These are phyloP conservation scores for Python bivittatus DNA, from an alignment of 2,113 vertebrate species.

Conservation along the genomic window DNA sequence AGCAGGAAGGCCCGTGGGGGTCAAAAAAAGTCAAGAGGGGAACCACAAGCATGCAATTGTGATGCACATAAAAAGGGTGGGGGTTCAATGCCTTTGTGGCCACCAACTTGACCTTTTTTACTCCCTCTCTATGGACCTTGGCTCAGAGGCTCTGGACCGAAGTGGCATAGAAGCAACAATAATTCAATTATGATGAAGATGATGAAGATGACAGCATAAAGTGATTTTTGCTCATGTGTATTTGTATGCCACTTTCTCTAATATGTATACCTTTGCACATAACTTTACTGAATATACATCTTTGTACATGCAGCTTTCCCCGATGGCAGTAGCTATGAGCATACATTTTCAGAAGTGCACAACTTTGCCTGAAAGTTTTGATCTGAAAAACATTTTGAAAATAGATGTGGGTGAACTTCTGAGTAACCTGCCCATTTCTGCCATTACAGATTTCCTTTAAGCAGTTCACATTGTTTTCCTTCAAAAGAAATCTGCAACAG, in stretches of 20 bases:
- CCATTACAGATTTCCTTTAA: not conserved
- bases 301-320: not conserved
- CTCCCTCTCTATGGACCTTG: not conserved
- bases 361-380: not conserved
- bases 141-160: not conserved
- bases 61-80: not conserved
- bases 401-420: not conserved
- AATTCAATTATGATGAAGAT: not conserved
- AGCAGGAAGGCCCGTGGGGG: not conserved
- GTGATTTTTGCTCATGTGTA: not conserved
- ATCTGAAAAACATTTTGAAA: not conserved
- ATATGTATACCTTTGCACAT: not conserved
- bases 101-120: not conserved
- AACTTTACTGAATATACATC: not conserved
- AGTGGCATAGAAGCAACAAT: not conserved
- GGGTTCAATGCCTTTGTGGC: not conserved
- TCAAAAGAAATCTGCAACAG: not conserved
- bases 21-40: not conserved
- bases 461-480: not conserved
- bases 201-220: not conserved
- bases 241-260: not conserved
- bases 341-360: not conserved
- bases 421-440: not conserved
- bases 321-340: not conserved
- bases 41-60: not conserved